Percentiles rank a stretch among this genome's conserved stretches.
phyloP scores from a whole-genome alignment of 2,888 invertebrate genomes.

The Cryptocheilus praepositus region DNA sequence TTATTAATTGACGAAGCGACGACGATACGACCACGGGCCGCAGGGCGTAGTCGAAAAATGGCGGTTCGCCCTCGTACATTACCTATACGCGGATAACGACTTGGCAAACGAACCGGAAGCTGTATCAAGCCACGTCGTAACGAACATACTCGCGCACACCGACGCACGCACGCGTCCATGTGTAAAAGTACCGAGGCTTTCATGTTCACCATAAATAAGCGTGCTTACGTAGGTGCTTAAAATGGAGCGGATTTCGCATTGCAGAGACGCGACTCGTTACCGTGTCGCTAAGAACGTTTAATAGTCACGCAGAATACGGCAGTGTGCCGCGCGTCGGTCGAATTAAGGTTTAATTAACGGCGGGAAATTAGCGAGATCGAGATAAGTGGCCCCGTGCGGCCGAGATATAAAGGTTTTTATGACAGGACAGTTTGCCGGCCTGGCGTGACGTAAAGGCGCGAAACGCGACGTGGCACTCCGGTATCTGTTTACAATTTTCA shows the following conservation, averaged over 20 bases:
- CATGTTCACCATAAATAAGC: constrained; percentile 34
- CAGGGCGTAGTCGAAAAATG: too few species aligned
- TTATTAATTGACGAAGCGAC: too few species aligned
- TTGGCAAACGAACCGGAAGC: constrained; percentile 46
- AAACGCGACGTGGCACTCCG: too few species aligned
- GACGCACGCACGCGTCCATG: too few species aligned
- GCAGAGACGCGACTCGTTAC: constrained; percentile 37
- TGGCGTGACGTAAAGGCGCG: too few species aligned
- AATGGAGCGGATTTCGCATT: constrained; percentile 52
- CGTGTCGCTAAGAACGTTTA: not conserved
- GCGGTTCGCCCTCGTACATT: not conserved
- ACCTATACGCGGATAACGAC: constrained; percentile 33
- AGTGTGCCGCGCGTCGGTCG: too few species aligned
- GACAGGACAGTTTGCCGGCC: too few species aligned
- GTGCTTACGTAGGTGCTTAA: constrained; percentile 38
- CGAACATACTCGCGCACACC: constrained; percentile 19
- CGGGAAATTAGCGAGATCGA: not conserved
- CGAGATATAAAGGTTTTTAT: not conserved
- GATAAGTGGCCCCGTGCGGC: not conserved
- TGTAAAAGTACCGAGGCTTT: constrained; percentile 22
- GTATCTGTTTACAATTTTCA: too few species aligned
- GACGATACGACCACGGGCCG: too few species aligned
- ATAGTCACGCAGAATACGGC: too few species aligned
- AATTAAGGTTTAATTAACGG: too few species aligned
- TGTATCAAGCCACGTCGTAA: constrained; percentile 43